Evolutionary conservation across 2,113 vertebrate species (phyloP).

Genomic region (Lichenostomus cassidix): DNA sequence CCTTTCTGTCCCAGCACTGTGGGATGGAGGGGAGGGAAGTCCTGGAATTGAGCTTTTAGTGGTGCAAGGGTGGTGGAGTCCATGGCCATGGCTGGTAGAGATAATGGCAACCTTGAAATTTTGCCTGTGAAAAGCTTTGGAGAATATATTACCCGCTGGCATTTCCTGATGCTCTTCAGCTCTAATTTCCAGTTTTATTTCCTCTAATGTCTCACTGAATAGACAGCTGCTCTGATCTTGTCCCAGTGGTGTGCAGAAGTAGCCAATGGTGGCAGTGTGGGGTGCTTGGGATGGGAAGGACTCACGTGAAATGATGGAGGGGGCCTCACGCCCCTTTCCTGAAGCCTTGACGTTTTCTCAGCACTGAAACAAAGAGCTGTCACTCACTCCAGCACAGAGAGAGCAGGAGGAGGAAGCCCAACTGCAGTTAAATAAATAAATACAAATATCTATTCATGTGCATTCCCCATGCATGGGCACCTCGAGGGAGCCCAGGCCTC

Average conservation of each 20-base stretch:
- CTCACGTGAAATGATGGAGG: background rate
- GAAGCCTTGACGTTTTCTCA: background rate
- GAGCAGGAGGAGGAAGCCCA: background rate
- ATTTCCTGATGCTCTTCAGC: background rate
- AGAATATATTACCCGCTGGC: background rate
- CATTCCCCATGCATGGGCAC: rapidly evolving
- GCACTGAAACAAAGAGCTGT: background rate
- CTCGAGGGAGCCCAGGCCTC: background rate
- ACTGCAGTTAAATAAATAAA: background rate
- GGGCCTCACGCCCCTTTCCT: background rate
- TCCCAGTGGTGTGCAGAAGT: background rate
- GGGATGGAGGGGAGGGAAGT: background rate
- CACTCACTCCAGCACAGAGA: background rate
- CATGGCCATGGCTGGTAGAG: background rate
- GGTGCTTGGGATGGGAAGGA: background rate
- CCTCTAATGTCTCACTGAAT: background rate
- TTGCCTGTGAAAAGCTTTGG: background rate
- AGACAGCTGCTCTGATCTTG: background rate
- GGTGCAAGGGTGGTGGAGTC: background rate
- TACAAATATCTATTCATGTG: background rate
- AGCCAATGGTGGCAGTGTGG: rapidly evolving
- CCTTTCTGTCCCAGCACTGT: background rate
- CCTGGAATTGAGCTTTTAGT: background rate
- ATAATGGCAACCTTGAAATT: background rate
- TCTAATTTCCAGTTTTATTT: background rate